Percentiles rank a stretch among this genome's conserved stretches.
These are phyloP conservation scores for Perognathus longimembris DNA, from an alignment of 2,113 vertebrate genomes.

Conservation along the genomic window DNA sequence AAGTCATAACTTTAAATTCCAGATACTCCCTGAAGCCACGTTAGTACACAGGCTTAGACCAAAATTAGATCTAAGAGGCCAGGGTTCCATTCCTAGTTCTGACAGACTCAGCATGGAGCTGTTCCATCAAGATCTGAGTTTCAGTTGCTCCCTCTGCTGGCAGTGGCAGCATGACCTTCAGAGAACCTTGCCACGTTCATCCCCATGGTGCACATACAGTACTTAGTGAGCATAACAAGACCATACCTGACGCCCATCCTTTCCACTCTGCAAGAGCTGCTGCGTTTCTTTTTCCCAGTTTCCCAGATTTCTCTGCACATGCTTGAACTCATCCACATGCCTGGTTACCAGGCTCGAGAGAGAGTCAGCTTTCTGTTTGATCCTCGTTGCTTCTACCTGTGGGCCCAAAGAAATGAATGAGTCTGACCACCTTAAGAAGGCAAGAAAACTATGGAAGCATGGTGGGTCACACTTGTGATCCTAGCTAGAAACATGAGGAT, in stretches of 20 bases:
- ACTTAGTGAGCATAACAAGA: background rate
- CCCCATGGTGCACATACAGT: background rate
- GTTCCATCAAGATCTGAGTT: background rate
- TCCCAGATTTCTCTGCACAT: constrained; percentile 73
- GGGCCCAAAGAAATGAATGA: constrained; percentile 23
- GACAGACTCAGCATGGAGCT: constrained; percentile 4
- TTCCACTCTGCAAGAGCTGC: constrained; percentile 80
- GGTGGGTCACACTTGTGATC: too few species aligned
- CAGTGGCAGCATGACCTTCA: background rate
- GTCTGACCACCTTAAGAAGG: background rate
- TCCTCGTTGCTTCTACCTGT: constrained; percentile 81
- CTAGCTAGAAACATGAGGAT: too few species aligned
- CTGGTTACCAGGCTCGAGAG: constrained; percentile 80
- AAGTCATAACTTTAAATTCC: constrained; percentile 38
- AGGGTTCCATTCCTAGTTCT: background rate
- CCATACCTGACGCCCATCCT: constrained; percentile 82
- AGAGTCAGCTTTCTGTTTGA: constrained; percentile 77
- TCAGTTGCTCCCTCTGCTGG: background rate
- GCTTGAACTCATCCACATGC: constrained; percentile 76
- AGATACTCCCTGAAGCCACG: background rate
- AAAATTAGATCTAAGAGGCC: background rate
- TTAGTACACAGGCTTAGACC: background rate
- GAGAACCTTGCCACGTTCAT: background rate
- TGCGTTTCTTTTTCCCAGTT: constrained; percentile 84
- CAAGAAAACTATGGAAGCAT: background rate